A percentile compares a stretch with the other conserved stretches of the same genome.
Conservation (phyloP, 2,797 vertebrate genomes). For the Acrossocheilus fasciatus region DNA sequence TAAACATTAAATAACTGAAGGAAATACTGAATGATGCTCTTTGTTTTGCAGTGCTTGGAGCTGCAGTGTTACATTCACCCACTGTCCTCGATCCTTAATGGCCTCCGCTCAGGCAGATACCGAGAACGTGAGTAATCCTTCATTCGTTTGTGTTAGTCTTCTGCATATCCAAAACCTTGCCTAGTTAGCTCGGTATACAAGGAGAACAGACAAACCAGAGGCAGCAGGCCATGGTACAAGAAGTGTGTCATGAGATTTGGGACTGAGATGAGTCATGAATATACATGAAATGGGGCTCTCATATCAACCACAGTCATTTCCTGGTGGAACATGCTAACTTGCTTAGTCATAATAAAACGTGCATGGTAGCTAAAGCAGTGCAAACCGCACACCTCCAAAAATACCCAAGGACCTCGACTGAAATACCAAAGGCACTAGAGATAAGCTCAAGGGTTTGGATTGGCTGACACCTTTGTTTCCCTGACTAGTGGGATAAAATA, state of each 20-base stretch:
- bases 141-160: constrained; percentile 29
- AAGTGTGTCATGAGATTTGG: constrained; percentile 61
- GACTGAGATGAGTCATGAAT: constrained; percentile 56
- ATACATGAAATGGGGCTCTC: constrained; percentile 55
- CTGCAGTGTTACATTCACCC: constrained; percentile 84
- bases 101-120: constrained; percentile 83
- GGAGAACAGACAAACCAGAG: constrained; percentile 50
- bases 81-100: constrained; percentile 81
- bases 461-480: neutral
- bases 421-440: constrained; percentile 25
- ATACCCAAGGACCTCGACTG: constrained; percentile 7
- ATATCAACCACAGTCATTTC: constrained; percentile 67
- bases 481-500: constrained; percentile 4
- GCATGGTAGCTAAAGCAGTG: constrained; percentile 16
- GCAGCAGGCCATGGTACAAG: constrained; percentile 40
- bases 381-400: constrained; percentile 41
- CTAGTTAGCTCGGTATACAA: neutral
- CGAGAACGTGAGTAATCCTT: constrained; percentile 78
- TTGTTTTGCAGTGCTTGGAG: constrained; percentile 77
- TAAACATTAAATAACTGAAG: constrained; percentile 16
- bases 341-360: constrained; percentile 47
- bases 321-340: constrained; percentile 36
- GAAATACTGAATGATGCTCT: constrained; percentile 44
- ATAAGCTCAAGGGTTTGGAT: neutral
- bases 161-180: neutral